Conservation (phyloP, 2,888 invertebrate species). For the Bombylius major region DNA sequence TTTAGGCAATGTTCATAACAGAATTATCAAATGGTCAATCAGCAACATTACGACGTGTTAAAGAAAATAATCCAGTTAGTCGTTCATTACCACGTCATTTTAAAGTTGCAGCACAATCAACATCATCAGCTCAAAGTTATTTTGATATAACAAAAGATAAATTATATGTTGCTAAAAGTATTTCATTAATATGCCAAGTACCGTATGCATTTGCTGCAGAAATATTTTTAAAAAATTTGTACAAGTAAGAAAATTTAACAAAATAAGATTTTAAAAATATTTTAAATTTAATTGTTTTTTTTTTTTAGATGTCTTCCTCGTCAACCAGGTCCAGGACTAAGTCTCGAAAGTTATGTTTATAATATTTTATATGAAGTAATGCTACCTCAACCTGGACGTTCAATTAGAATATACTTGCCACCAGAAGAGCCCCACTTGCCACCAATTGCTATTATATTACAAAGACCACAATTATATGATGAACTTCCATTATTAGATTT, state of each 20-base stretch:
- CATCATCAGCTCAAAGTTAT: conserved; percentile 67
- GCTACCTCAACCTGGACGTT: conserved; percentile 79
- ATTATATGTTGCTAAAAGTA: conserved; percentile 89
- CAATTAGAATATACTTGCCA: conserved; percentile 62
- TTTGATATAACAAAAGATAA: conserved; percentile 91
- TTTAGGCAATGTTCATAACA: conserved; percentile 77
- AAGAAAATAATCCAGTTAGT: conserved; percentile 57
- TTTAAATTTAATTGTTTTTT: neutral
- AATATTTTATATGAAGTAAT: conserved; percentile 90
- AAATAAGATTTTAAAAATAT: no score
- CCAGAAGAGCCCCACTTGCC: conserved; percentile 56
- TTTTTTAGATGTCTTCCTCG: conserved; percentile 59
- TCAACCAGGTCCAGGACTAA: conserved; percentile 60
- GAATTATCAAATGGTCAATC: conserved; percentile 74
- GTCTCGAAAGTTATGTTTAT: conserved; percentile 89
- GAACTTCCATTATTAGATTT: conserved; percentile 94
- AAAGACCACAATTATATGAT: conserved; percentile 60
- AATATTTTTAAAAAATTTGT: conserved; percentile 75
- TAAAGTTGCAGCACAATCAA: conserved; percentile 64
- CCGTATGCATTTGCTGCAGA: conserved; percentile 81
- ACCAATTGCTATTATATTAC: conserved; percentile 52
- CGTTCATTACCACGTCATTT: conserved; percentile 82
- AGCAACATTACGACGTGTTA: conserved; percentile 47
- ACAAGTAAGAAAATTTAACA: conserved; percentile 49
- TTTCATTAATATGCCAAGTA: conserved; percentile 81